These are phyloP conservation scores for Poeciliopsis turneri DNA, from an alignment of 2,797 vertebrate genomes.

Conservation along the genomic window DNA sequence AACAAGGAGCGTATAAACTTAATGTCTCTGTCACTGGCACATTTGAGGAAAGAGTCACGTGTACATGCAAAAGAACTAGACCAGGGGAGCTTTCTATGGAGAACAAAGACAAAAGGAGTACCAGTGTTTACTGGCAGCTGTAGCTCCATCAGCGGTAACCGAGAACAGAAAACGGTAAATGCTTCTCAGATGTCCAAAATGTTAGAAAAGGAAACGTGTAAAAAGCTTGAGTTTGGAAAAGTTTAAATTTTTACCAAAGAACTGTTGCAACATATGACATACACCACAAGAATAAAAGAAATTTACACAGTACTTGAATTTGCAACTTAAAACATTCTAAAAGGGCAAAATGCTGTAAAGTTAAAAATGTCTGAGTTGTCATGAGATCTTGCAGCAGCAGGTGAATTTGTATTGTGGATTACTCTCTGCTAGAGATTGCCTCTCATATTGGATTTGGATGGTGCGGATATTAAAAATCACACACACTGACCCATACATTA, in stretches of 20 bases:
- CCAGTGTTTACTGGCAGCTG: not conserved
- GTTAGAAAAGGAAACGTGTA: not conserved
- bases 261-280: not conserved
- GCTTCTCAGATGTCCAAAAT: not conserved
- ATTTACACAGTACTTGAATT: not conserved
- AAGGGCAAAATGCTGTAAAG: not conserved
- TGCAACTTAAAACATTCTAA: not conserved
- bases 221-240: not conserved
- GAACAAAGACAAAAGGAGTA: not conserved
- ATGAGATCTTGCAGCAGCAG: not conserved
- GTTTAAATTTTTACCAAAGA: not conserved
- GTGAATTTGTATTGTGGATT: not conserved
- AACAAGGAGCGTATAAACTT: not conserved
- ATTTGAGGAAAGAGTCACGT: not conserved
- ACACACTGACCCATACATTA: not conserved
- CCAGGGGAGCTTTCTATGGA: not conserved
- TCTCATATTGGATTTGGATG: constrained; percentile 13
- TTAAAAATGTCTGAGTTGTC: not conserved
- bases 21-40: not conserved
- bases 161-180: not conserved
- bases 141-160: not conserved
- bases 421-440: not conserved
- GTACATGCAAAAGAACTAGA: not conserved
- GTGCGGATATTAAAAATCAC: constrained; percentile 19
- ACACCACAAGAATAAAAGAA: not conserved